Conservation (phyloP, 2,113 vertebrate genomes). For the Vicugna pacos region DNA sequence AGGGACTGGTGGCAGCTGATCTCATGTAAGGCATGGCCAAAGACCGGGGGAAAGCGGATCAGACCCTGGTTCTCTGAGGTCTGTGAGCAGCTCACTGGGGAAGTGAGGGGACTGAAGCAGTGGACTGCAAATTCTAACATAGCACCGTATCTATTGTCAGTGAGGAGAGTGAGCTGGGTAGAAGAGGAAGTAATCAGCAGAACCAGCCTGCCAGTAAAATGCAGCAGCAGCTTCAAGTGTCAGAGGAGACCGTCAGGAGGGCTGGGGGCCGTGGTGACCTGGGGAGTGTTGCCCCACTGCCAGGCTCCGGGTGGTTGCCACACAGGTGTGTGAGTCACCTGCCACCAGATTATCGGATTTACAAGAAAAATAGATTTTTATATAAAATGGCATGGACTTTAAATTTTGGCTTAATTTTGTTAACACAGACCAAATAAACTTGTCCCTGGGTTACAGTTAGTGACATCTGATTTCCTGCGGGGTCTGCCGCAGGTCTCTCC, state of each 20-base stretch:
- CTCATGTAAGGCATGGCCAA: not conserved
- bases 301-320: not conserved
- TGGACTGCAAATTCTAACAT: not conserved
- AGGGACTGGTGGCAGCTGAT: not conserved
- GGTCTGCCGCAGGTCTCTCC: not conserved
- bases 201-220: not conserved
- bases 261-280: not conserved
- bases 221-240: not conserved
- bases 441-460: not conserved
- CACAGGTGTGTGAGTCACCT: not conserved
- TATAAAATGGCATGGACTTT: not conserved
- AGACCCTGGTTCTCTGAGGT: not conserved
- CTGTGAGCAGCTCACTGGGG: not conserved
- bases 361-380: not conserved
- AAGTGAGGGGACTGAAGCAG: not conserved
- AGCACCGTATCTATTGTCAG: not conserved
- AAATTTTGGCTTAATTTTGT: not conserved
- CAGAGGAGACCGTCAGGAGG: too few species aligned
- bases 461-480: not conserved
- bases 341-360: not conserved
- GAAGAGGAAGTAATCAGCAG: not conserved
- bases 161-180: not conserved
- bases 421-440: not conserved
- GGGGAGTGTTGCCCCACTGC: not conserved
- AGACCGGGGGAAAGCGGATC: not conserved